Conservation (phyloP, 1,140 invertebrate genomes). For the Nixonia krombeini region DNA sequence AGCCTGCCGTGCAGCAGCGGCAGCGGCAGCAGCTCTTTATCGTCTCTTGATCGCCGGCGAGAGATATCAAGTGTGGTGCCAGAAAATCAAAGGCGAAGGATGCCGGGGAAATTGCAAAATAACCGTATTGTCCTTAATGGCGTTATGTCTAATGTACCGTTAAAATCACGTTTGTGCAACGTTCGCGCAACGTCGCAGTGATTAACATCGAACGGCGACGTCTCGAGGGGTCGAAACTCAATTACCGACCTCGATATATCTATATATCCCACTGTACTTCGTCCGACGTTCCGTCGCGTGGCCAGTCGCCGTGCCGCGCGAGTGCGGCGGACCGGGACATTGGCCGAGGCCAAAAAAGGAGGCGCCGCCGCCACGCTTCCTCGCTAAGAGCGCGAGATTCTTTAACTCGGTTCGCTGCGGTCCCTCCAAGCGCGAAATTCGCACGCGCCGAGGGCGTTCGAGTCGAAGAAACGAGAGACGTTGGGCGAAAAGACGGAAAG, state of each 20-base stretch:
- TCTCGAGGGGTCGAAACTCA: neutral
- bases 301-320: constrained; percentile 24
- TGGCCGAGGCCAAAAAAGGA: too few species aligned
- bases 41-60: constrained; percentile 13
- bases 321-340: constrained; percentile 50
- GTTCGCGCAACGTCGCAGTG: neutral
- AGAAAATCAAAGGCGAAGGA: constrained; percentile 47
- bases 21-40: too few species aligned
- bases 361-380: constrained; percentile 60
- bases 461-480: constrained; percentile 29
- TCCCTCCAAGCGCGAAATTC: constrained; percentile 30
- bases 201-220: neutral
- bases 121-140: constrained; percentile 39
- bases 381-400: constrained; percentile 51
- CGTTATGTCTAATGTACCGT: constrained; percentile 26
- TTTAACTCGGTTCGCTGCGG: constrained; percentile 54
- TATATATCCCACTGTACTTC: too few species aligned
- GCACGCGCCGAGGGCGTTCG: constrained; percentile 23
- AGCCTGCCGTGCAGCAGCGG: too few species aligned
- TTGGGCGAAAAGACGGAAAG: constrained; percentile 15
- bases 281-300: too few species aligned
- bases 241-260: too few species aligned
- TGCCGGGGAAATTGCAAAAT: constrained; percentile 44
- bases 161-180: constrained; percentile 2
- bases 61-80: constrained; percentile 19